Percentiles rank a stretch among this genome's conserved stretches.
phyloP scores from a whole-genome alignment of 2,888 invertebrate genomes.

The Perizoma affinitatum region DNA sequence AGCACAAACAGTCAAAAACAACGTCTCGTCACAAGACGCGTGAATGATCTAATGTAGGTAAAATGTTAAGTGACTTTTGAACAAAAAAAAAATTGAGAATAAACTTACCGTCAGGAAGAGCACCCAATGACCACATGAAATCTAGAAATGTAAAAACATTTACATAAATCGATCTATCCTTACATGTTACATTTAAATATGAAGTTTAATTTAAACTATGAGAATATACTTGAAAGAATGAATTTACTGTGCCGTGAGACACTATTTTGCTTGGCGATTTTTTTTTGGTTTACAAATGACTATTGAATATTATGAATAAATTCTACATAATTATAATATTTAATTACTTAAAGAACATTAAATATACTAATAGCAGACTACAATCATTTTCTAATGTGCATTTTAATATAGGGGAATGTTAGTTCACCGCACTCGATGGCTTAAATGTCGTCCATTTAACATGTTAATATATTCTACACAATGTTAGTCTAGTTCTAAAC shows the following conservation, averaged over 20 bases:
- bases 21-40: slow-evolving; percentile 39
- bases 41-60: slow-evolving; percentile 63
- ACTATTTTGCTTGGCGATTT: slow-evolving; percentile 83
- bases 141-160: slow-evolving; percentile 91
- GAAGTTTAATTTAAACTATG: slow-evolving; percentile 54
- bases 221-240: slow-evolving; percentile 52
- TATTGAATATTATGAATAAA: slow-evolving; percentile 54
- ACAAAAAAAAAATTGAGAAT: slow-evolving; percentile 67
- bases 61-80: slow-evolving; percentile 63
- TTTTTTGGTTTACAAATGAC: slow-evolving; percentile 51
- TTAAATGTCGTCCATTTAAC: slow-evolving; percentile 54
- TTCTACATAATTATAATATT: slow-evolving; percentile 57
- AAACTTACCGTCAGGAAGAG: slow-evolving; percentile 97
- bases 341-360: slow-evolving; percentile 63
- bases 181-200: slow-evolving; percentile 71
- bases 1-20: slow-evolving; percentile 45
- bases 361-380: slow-evolving; percentile 66
- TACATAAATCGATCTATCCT: slow-evolving; percentile 83
- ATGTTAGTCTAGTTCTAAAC: slow-evolving; percentile 83
- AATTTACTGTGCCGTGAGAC: slow-evolving; percentile 75
- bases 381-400: slow-evolving; percentile 64
- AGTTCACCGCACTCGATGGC: slow-evolving; percentile 63
- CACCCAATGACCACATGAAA: slow-evolving; percentile 99
- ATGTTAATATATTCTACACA: slow-evolving; percentile 81
- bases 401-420: slow-evolving; percentile 72